phyloP scores from a whole-genome alignment of 2,888 invertebrate species.

The Ophioninae sp. region DNA sequence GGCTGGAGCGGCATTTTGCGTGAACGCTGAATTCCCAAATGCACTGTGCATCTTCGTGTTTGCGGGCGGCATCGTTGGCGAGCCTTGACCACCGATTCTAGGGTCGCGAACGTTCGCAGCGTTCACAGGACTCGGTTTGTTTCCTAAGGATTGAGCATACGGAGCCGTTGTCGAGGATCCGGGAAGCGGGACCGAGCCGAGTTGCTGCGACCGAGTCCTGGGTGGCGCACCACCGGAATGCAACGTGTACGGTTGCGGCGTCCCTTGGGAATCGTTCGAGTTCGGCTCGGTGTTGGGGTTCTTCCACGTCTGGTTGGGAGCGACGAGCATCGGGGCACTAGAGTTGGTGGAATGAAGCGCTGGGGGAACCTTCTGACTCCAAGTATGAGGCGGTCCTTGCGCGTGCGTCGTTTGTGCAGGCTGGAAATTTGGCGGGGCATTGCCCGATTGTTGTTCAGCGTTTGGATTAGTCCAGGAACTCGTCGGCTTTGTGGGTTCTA shows the following conservation, averaged over 20 bases:
- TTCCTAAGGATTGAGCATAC: constrained; percentile 32
- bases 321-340: not conserved
- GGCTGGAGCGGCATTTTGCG: constrained; percentile 22
- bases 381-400: constrained; percentile 3
- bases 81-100: constrained; percentile 12
- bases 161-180: constrained; percentile 12
- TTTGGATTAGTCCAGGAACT: constrained; percentile 39
- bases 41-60: constrained; percentile 50
- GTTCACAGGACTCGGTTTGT: constrained; percentile 31
- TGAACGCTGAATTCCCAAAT: constrained; percentile 21
- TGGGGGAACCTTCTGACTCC: constrained; percentile 13
- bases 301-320: constrained; percentile 38
- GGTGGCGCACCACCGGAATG: constrained; percentile 27
- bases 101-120: constrained; percentile 4
- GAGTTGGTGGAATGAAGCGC: constrained; percentile 14
- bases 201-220: constrained; percentile 29
- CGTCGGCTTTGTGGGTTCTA: constrained; percentile 1
- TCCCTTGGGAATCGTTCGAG: constrained; percentile 28
- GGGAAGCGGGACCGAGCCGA: not conserved
- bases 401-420: constrained; percentile 27
- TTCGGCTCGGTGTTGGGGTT: constrained; percentile 33
- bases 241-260: constrained; percentile 24
- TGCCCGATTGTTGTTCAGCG: constrained; percentile 34
- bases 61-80: constrained; percentile 7
- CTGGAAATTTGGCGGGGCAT: constrained; percentile 35